Evolutionary conservation across 2,113 vertebrate species (phyloP).

Genomic region (Tupaia chinensis): DNA sequence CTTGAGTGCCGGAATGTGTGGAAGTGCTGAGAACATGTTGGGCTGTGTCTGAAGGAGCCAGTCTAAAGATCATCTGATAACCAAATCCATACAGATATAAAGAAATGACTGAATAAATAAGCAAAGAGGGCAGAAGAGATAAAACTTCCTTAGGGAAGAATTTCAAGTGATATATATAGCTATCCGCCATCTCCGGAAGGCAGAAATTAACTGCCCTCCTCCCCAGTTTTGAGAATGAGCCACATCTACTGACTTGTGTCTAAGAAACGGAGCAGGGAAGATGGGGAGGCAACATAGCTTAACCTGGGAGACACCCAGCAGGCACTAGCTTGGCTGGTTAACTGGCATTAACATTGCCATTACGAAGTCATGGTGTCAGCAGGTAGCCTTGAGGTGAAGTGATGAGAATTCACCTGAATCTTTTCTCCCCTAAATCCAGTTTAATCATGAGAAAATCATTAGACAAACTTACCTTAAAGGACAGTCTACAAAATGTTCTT

Average conservation of each 20-base stretch:
- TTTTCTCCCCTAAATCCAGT: not conserved
- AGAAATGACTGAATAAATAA: not conserved
- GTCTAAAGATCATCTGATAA: not conserved
- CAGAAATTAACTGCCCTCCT: not conserved
- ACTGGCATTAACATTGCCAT: not conserved
- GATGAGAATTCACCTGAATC: not conserved
- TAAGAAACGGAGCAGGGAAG: not conserved
- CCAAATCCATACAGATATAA: not conserved
- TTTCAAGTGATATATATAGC: not conserved
- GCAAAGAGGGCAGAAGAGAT: not conserved
- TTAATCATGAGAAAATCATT: not conserved
- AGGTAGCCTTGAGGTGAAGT: not conserved
- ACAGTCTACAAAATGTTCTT: not conserved
- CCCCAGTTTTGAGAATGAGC: not conserved
- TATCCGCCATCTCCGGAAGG: not conserved
- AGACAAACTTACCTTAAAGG: not conserved
- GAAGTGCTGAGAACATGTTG: not conserved
- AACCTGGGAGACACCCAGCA: not conserved
- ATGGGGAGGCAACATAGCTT: too few species aligned
- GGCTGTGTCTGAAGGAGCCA: not conserved
- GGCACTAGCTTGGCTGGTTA: not conserved
- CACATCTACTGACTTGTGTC: not conserved
- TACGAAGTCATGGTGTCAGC: not conserved
- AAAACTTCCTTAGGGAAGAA: not conserved
- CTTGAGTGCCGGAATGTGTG: not conserved